A percentile compares a stretch with the other conserved stretches of the same genome.
phyloP scores from a whole-genome alignment of 2,797 vertebrate species.

The Astyanax mexicanus region DNA sequence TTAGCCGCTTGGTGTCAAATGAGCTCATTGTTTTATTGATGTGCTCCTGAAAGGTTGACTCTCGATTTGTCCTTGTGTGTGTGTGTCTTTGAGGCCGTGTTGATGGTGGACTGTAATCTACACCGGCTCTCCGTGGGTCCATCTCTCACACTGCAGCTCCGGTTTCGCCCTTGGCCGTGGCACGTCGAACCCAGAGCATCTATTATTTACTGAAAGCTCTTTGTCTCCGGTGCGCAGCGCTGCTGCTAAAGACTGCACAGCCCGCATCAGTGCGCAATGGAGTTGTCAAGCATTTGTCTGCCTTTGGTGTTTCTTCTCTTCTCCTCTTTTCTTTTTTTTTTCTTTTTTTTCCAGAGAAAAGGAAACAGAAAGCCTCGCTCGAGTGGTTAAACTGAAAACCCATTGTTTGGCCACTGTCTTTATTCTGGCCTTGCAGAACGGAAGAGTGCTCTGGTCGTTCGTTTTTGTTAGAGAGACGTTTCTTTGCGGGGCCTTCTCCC shows the following conservation, averaged over 20 bases:
- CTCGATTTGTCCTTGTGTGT: conserved; percentile 68
- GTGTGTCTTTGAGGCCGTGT: conserved; percentile 56
- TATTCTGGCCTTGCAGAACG: conserved; percentile 11
- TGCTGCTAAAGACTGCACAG: conserved; percentile 42
- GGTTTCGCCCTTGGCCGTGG: conserved; percentile 48
- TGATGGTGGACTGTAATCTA: conserved; percentile 63
- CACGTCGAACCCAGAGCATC: conserved; percentile 61
- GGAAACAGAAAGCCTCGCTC: conserved; percentile 18
- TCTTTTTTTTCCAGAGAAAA: conserved; percentile 11
- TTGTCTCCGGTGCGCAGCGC: conserved; percentile 45
- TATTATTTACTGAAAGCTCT: conserved; percentile 71
- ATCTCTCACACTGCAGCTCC: conserved; percentile 63
- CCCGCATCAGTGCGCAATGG: conserved; percentile 38
- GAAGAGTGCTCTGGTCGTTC: conserved; percentile 15
- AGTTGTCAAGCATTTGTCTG: conserved; percentile 48
- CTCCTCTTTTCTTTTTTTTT: not conserved
- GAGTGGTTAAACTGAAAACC: conserved; percentile 39
- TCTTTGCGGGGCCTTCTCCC: not conserved
- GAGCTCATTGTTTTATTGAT: conserved; percentile 20
- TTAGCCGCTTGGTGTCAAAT: not conserved
- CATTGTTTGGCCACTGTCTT: conserved; percentile 44
- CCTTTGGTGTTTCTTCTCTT: not conserved
- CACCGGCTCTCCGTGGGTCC: conserved; percentile 68
- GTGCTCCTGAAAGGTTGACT: conserved; percentile 38
- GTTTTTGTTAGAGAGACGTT: conserved; percentile 4